Base-by-base conservation (phyloP, 2,888 invertebrate genomes). In the Apamea sordens region DNA sequence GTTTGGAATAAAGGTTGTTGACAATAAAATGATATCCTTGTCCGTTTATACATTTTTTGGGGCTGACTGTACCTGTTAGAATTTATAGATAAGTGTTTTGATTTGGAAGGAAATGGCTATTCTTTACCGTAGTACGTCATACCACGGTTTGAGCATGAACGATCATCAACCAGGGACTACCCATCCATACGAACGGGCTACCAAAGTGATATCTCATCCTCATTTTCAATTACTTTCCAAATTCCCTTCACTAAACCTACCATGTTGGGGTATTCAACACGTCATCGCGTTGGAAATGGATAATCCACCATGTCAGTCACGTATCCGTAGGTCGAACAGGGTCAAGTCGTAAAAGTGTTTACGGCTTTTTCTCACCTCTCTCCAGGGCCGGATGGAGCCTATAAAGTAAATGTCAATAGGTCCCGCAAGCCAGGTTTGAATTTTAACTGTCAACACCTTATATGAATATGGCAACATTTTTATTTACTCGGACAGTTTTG, bases 321-420 rank as follows among this genome's bases (percentile, higher is more conserved):
- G 88, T 89, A 86, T 86, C 83, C 73, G 72, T 80, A 84, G 89
- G 90, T 87, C 89, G 89, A 89, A 89, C 87, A 90, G 90, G 90
- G 90, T 86, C 84, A 84, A 86, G 87, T 89, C 92, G 91, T 92
- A 92, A 92, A 93, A 82, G 82, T 89, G 91, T 93, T 93, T 93
- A 93, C 82, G 73, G 88, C 85, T 87, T 90, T 89, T 90, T 85
- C 87, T 86, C 90, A 90, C 90, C 91, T 88, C 83, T 85, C 87
- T 88, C 85, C 84, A 87, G 89, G 84, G 87, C 87, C 76, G 86
- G 84, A 88, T 88, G 87, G 73, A 63, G 80, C 84, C 80, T 53
- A 89, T 92, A 92, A 92, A 92, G 90, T 92, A 91, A 92, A 92
- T 90, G 92, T 89, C 92, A 90, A 91, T 91, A 91, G 89, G 88